phyloP scores from a whole-genome alignment of 2,888 invertebrate genomes.

The Tenodera sinensis region DNA sequence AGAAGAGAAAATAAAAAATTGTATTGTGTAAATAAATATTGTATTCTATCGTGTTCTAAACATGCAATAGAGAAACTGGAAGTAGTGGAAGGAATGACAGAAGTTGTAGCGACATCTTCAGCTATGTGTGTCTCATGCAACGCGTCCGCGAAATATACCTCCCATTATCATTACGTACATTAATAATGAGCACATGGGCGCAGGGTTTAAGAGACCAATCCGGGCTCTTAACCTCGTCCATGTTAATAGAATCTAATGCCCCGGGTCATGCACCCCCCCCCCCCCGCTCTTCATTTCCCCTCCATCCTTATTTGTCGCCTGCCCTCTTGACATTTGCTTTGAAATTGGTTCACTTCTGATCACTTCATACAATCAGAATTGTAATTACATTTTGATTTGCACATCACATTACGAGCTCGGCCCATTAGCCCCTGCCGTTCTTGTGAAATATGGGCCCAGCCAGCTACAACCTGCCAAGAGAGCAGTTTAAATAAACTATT shows the following conservation, averaged over 20 bases:
- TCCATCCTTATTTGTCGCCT: background rate
- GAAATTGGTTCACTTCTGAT: background rate
- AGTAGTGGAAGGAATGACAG: too few species aligned
- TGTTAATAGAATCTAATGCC: background rate
- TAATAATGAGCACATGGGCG: too few species aligned
- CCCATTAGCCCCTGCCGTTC: background rate
- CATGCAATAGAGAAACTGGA: too few species aligned
- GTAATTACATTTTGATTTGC: constrained; percentile 6
- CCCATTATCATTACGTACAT: too few species aligned
- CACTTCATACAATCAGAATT: constrained; percentile 2
- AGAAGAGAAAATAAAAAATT: too few species aligned
- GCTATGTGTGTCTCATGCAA: too few species aligned
- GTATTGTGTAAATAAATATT: too few species aligned
- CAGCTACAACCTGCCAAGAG: background rate
- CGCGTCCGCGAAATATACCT: background rate
- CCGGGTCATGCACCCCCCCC: too few species aligned
- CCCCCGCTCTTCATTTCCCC: background rate
- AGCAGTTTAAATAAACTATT: background rate
- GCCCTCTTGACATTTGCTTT: background rate
- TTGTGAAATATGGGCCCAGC: too few species aligned
- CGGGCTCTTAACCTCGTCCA: background rate
- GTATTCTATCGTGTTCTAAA: too few species aligned
- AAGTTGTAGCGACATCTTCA: too few species aligned
- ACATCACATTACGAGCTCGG: background rate
- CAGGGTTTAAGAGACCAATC: background rate